Evolutionary conservation across 2,797 vertebrate genomes (phyloP).

Genomic region (Esox masquinongy): DNA sequence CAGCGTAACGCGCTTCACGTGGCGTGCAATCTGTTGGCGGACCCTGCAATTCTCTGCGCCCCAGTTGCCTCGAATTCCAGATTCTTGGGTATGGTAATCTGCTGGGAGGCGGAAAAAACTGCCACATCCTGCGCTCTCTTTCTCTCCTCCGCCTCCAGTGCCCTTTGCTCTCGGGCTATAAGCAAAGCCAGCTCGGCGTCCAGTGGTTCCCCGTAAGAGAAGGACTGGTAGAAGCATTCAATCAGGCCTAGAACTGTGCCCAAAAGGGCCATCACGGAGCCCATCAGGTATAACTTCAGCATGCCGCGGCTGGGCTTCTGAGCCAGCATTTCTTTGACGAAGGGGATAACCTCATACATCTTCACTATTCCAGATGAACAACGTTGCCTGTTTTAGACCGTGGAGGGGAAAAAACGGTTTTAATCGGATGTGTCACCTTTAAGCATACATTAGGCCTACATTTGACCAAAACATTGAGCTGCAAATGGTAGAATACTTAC

Average conservation of each 20-base stretch:
- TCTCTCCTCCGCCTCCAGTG: slow-evolving; percentile 19
- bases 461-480: too few species aligned
- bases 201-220: slow-evolving; percentile 56
- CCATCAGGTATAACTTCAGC: slow-evolving; percentile 85
- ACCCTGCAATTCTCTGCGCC: slow-evolving; percentile 51
- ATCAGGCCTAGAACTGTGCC: slow-evolving; percentile 80
- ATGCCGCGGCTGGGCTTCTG: slow-evolving; percentile 77
- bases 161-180: slow-evolving; percentile 19
- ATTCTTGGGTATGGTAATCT: slow-evolving; percentile 41
- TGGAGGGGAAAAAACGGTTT: background rate
- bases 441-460: background rate
- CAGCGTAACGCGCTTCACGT: slow-evolving; percentile 57
- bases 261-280: slow-evolving; percentile 79
- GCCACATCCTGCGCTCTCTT: slow-evolving; percentile 5
- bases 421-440: background rate
- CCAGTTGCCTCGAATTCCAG: background rate
- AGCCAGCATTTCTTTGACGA: slow-evolving; percentile 80
- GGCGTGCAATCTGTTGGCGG: slow-evolving; percentile 76
- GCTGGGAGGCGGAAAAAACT: slow-evolving; percentile 32
- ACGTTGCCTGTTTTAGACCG: background rate
- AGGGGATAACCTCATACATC: slow-evolving; percentile 81
- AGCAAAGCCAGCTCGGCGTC: slow-evolving; percentile 61
- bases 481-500: background rate
- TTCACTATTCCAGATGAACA: slow-evolving; percentile 68
- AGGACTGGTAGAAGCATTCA: slow-evolving; percentile 80